Base-by-base conservation (phyloP, 2,113 vertebrate species). In the Solea solea region DNA sequence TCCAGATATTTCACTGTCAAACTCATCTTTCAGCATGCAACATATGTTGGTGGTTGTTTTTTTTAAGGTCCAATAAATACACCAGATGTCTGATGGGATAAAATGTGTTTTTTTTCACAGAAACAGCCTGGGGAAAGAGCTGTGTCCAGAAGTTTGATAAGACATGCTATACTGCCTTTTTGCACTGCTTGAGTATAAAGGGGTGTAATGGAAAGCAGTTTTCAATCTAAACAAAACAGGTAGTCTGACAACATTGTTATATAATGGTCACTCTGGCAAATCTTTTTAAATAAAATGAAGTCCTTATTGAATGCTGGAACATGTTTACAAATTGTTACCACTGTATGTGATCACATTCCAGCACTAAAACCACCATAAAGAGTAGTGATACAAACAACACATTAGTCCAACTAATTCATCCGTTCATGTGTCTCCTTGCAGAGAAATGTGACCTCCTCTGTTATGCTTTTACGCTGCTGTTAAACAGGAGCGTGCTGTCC, bases 321-420 rank as follows among this genome's bases (percentile, higher is more conserved):
- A 34, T 6, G 5, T 34, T 34, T 34, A 34, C 34, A 34, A 34
- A 34, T 0, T 34, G 34, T 34, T 34, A 34, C 5, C 34, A 34
- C 3, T 34, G 34, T 6, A 34, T 34, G 34, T 34, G 34, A 34
- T 34, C 34, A 34, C 3, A 34, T 34, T 34, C 34, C 5, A 54
- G 14, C 12, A 34, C 34, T n/a, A 14, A 64, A 60, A 0, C 41
- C 34, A 45, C 34, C 13, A 21, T 7, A 54, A 14, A 53, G 12
- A 56, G n/a, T 55, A 67, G 54, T 61, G n/a, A 64, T 53, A 25
- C 58, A 28, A 2, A 59, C n/a, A 72, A 52, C 42, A 40, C 64
- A 77, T 40, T 8, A 46, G 21, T 60, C 49, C n/a, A 15, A 28
- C 62, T 71, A 40, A 74, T 82, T 74, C 49, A 71, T 81, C 73